Evolutionary conservation across 1,140 invertebrate species (phyloP), one percentile per base, ranked within the genome.

Genomic region (Ganaspis sp.): DNA sequence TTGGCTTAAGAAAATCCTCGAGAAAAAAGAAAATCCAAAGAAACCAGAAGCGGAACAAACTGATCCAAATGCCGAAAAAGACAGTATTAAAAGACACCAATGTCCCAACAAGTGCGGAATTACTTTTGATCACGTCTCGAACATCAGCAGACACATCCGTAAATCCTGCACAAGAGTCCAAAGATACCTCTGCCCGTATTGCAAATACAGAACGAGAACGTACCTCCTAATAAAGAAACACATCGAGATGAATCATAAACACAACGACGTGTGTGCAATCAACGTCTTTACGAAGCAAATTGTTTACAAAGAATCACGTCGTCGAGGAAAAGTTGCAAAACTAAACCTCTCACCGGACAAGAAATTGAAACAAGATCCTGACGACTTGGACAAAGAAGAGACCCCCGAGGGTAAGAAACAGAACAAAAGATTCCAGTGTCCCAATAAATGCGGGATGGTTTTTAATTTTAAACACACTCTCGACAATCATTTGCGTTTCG

Each of bases 401-500:
- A 70, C 11, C 1, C 8, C 17, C 4, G 74, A 42, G 6, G 19
- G 11, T 26, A 9, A 40, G 69, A 9, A 40, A 21, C 69, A 77
- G 21, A 76, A 77, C 11, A 76, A 76, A 15, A 70, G 76, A 9
- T 81, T 81, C 34, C 77, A 77, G 37, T 81, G 80, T 38, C 54
- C 75, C 54, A 81, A 83, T 71, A 90, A 93, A 72, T 94, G 94
- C 84, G 84, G 88, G 9, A 93, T 92, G 23, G 88, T 90, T 54
- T 94, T 94, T 81, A 92, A 92, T 21, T 90, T 93, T 79, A 94
- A 93, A 84, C 93, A 94, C 78, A 93, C 94, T 83, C 89, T 94
- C 80, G 92, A 92, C 12, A 90, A 93, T 5, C 93, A 94, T 80
- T 73, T 93, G 76, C 91, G 91, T 73, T 93, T 89, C 83, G 93